These are phyloP conservation scores for Apamea sordens DNA, from an alignment of 2,888 invertebrate genomes.

Conservation along the genomic window DNA sequence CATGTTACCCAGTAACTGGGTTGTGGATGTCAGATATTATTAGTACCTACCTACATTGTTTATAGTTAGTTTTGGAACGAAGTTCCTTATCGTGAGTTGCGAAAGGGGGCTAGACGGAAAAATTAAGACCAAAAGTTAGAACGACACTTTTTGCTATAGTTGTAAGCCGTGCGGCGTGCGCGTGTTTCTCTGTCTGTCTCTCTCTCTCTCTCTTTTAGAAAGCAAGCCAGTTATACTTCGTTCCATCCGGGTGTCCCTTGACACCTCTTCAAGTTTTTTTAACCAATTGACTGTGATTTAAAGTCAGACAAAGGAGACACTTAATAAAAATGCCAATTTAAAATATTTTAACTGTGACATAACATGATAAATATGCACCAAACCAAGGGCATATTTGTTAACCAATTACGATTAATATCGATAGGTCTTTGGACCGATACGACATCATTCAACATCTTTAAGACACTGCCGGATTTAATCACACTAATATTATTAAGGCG, in stretches of 20 bases:
- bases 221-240: no score
- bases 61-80: not conserved
- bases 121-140: no score
- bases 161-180: no score
- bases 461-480: not conserved
- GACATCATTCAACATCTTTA: not conserved
- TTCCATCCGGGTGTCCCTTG: no score
- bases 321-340: constrained; percentile 19
- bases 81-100: no score
- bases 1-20: not conserved
- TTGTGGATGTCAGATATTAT: not conserved
- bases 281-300: not conserved
- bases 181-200: no score
- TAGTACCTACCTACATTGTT: not conserved
- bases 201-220: no score
- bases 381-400: constrained; percentile 37
- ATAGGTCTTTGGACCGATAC: not conserved
- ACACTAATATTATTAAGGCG: not conserved
- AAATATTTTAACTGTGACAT: not conserved
- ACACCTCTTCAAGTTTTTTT: no score
- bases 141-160: no score
- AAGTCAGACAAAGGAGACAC: constrained; percentile 6
- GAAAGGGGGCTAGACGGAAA: no score
- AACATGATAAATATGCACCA: constrained; percentile 6
- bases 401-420: constrained; percentile 15